These are phyloP conservation scores for Epsilonema sp. DNA, from an alignment of 2,888 invertebrate genomes.

Conservation along the genomic window DNA sequence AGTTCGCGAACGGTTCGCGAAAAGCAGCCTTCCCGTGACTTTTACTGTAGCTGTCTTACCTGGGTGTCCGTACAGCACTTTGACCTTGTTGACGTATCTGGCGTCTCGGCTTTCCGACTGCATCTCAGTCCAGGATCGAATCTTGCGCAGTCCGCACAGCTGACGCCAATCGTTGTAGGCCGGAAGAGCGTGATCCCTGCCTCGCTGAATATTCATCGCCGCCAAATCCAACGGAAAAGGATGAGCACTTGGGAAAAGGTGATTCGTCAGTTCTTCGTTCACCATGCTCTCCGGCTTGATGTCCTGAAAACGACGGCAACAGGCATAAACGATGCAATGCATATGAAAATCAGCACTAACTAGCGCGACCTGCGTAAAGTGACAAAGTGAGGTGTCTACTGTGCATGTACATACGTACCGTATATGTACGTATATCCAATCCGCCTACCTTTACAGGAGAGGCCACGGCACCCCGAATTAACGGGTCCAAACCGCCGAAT, in stretches of 20 bases:
- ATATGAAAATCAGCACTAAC: too few species aligned
- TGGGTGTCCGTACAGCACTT: background rate
- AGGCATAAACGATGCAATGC: too few species aligned
- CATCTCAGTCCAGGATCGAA: slow-evolving; percentile 2
- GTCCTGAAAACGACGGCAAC: too few species aligned
- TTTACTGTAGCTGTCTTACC: too few species aligned
- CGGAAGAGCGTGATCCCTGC: slow-evolving; percentile 32
- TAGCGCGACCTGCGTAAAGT: too few species aligned
- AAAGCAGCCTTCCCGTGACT: too few species aligned
- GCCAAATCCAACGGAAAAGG: slow-evolving; percentile 28
- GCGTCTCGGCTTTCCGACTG: background rate
- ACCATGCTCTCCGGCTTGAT: background rate
- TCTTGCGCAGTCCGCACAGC: slow-evolving; percentile 22
- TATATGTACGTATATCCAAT: too few species aligned
- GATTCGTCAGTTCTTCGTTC: slow-evolving; percentile 5
- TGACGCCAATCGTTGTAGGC: slow-evolving; percentile 29
- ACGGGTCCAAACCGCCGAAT: slow-evolving; percentile 84
- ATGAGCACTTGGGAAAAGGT: slow-evolving; percentile 2
- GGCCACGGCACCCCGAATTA: slow-evolving; percentile 65
- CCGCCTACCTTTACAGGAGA: slow-evolving; percentile 42
- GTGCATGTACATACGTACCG: too few species aligned
- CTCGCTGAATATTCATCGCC: slow-evolving; percentile 31
- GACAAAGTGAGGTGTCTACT: too few species aligned
- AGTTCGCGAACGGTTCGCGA: too few species aligned
- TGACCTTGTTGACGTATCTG: background rate